Base-by-base conservation (phyloP, 2,113 vertebrate species). In the Cebus imitator region DNA sequence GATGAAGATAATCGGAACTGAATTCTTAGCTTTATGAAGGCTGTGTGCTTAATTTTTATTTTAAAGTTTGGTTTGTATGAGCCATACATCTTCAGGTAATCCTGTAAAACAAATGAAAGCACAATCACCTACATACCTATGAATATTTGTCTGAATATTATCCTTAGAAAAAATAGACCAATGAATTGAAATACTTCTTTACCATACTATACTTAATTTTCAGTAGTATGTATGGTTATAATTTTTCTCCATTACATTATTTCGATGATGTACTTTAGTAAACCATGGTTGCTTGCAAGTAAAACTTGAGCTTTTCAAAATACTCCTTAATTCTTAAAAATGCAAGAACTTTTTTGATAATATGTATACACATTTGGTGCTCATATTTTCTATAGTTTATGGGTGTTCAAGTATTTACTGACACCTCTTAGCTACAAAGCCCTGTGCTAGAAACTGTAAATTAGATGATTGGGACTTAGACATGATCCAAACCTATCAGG, bases 241-340 rank as follows among this genome's bases (percentile, higher is more conserved):
- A 23, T 50, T 87, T 76, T 95, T 85, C n/a, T 58, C 68, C 12
- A 10, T 78, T 84, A 17, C 1, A 37, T 94, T 81, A 40, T 89
- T 88, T 95, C 32, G 20, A 21, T 57, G 35, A 40, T 84, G 0
- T 66, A 30, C 25, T 68, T 93, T 85, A 32, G 23, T 50, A 91
- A 92, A 5, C 5, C 35, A n/a, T 86, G 35, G 9, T 37, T 78
- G 1, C 12, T 25, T 61, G 52, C 40, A 70, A 57, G 48, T 91
- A 86, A 92, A 68, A 6, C 6, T 91, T 37, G 18, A 94, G 9
- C 20, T 90, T 88, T 96, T 55, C 16, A 91, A 97, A 88, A 94
- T 70, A 84, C 8, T 68, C 30, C 57, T 76, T 91, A 70, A 55
- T 87, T 43, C 75, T 90, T 45, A 72, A 40, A 52, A 75, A 48